phyloP scores from a whole-genome alignment of 2,888 invertebrate genomes.

The Stenurella melanura region DNA sequence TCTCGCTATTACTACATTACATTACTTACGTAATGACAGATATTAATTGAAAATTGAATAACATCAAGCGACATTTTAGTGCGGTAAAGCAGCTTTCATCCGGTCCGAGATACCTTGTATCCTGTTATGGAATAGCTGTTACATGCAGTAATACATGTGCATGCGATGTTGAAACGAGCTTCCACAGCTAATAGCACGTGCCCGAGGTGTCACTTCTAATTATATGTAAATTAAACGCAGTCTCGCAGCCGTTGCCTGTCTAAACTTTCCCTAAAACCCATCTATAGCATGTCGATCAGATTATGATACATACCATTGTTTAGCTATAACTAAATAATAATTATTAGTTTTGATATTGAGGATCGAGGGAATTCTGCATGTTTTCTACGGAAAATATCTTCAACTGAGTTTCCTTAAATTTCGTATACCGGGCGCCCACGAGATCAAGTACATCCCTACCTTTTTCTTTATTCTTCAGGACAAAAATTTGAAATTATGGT shows the following conservation, averaged over 20 bases:
- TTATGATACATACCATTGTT: background rate
- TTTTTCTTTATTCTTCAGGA: no score
- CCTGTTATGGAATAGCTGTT: constrained; percentile 43
- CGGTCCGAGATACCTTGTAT: constrained; percentile 15
- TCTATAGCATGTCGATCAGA: constrained; percentile 24
- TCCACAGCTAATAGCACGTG: constrained; percentile 49
- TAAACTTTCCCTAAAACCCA: constrained; percentile 28
- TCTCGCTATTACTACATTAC: background rate
- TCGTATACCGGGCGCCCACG: no score
- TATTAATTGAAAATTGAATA: background rate
- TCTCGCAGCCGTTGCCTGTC: constrained; percentile 44
- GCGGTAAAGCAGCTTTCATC: background rate
- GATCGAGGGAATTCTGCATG: no score
- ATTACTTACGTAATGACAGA: background rate
- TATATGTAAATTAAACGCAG: constrained; percentile 55
- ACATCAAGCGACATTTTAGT: background rate
- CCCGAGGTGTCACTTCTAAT: constrained; percentile 52
- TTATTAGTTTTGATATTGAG: no score
- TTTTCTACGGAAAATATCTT: no score
- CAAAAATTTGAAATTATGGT: no score
- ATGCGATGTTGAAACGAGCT: constrained; percentile 38
- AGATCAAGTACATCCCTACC: no score
- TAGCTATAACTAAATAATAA: constrained; percentile 4
- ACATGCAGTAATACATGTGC: constrained; percentile 47
- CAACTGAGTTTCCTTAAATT: no score